Conservation (phyloP, 2,797 vertebrate genomes). For the Tiaroga cobitis region DNA sequence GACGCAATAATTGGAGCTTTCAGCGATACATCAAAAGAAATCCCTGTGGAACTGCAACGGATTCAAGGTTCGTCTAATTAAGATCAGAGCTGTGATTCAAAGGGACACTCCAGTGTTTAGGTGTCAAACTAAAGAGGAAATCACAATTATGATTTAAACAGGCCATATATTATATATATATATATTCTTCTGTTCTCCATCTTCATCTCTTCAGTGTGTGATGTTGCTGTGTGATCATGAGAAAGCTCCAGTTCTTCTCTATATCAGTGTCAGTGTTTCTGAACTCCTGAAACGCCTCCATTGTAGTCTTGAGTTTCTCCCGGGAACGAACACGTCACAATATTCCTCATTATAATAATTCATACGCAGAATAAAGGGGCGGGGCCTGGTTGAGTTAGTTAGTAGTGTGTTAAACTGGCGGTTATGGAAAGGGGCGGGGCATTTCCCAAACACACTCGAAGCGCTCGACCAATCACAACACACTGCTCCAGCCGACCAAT, state of each 20-base stretch:
- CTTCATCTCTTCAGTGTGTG: neutral
- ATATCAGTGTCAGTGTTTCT: neutral
- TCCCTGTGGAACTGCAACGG: conserved; percentile 40
- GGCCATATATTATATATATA: no score
- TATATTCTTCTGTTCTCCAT: neutral
- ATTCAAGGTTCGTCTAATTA: conserved; percentile 28
- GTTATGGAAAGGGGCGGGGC: no score
- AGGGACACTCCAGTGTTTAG: neutral
- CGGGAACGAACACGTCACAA: no score
- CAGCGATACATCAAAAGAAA: conserved; percentile 47
- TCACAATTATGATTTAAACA: neutral
- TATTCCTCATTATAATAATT: no score
- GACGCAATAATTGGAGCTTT: conserved; percentile 56
- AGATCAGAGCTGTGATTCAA: conserved; percentile 6
- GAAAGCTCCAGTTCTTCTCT: neutral
- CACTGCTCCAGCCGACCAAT: no score
- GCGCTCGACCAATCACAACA: no score
- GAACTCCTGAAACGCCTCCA: neutral
- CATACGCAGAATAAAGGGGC: no score
- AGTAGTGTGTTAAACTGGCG: no score
- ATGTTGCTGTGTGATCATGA: neutral
- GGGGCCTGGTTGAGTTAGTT: no score
- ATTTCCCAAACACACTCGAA: no score
- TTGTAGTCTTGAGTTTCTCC: neutral
- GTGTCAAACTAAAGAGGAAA: neutral